A percentile compares a stretch with the other conserved stretches of the same genome.
phyloP scores from a whole-genome alignment of 2,888 invertebrate species.

The Eremobia ochroleuca region DNA sequence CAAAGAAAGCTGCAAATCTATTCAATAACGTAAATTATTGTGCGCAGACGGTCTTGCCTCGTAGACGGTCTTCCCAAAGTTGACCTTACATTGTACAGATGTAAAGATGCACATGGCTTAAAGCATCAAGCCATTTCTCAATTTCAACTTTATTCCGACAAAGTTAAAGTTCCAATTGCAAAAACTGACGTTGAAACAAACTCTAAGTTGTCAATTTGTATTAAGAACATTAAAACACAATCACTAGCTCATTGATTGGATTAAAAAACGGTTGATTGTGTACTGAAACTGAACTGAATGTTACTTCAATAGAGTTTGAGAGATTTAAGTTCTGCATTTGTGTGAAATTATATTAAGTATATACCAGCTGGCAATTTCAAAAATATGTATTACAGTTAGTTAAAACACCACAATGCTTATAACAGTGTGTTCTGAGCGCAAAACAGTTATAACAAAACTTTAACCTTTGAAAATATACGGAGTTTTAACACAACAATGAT shows the following conservation, averaged over 20 bases:
- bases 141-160: not conserved
- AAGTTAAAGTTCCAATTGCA: not conserved
- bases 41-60: too few relatives aligned
- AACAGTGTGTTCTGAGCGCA: slow-evolving; percentile 77
- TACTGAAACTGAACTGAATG: too few relatives aligned
- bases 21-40: too few relatives aligned
- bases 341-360: not conserved
- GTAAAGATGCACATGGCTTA: not conserved
- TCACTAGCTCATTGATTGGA: not conserved
- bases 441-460: not conserved
- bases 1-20: too few relatives aligned
- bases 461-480: not conserved
- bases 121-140: not conserved
- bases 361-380: not conserved
- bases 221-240: not conserved
- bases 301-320: not conserved
- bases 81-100: too few relatives aligned
- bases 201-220: not conserved
- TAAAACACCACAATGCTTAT: slow-evolving; percentile 76
- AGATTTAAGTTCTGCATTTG: not conserved
- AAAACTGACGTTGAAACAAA: not conserved
- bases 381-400: slow-evolving; percentile 10
- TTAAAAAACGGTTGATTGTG: not conserved
- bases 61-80: too few relatives aligned
- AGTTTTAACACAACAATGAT: slow-evolving; percentile 74